Evolutionary conservation across 1,140 invertebrate genomes (phyloP), one percentile per base, ranked within the genome.

Genomic region (Drosophila persimilis): DNA sequence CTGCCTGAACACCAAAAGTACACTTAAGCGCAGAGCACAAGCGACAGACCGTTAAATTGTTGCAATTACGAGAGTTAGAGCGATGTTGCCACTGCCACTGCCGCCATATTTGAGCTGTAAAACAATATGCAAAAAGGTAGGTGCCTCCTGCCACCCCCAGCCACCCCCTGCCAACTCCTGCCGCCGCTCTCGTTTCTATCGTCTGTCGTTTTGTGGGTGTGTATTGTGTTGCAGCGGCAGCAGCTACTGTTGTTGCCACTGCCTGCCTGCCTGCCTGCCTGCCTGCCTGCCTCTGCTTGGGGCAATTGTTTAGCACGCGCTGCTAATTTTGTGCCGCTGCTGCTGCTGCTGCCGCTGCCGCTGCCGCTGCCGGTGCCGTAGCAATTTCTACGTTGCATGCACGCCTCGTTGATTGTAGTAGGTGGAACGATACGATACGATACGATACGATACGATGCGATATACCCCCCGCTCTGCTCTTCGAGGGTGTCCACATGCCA

Each of bases 11-110:
- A 66, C 65, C 74, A 51, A 65, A 88, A 79, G 83, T 88, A 88
- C 83, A 88, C 83, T 88, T 88, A 88, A 88, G 83, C 58, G 75
- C 84, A 73, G 74, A 76, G 76, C 65, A 39, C 77, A 88, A 89
- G 83, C 83, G 83, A 88, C 83, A 88, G 83, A 88, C 83, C 83
- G 84, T 88, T 88, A 88, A 88, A 88, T 88, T 88, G 83, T 88
- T 88, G 84, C 83, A 88, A 88, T 88, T 88, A 88, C 84, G 70
- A 78, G 62, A 76, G 83, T 73, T 64, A 83, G 78, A 58, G 73
- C 55, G 31, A 41, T 64, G 61, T 50, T 57, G 61, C 35, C 74
- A 50, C 66, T 61, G 63, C 60, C 74, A 62, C 66, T 71, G 76
- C 77, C 62, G 83, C 83, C 83, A 86, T 86, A 73, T 86, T 85